Evolutionary conservation across 2,797 vertebrate species (phyloP), one percentile per base, ranked within the genome.

Genomic region (Danionella dracula): DNA sequence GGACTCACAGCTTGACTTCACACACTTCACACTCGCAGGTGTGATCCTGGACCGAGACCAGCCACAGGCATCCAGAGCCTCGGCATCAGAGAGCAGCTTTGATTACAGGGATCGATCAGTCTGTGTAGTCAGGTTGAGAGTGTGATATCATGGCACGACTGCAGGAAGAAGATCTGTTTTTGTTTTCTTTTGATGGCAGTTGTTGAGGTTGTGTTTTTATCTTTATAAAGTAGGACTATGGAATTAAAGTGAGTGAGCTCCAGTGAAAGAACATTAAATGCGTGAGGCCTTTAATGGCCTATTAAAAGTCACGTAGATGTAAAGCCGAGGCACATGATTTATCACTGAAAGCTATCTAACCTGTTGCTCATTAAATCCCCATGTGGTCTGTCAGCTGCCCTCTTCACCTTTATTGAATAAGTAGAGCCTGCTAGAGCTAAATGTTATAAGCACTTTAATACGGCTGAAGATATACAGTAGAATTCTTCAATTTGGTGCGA

Each of bases 1-100:
- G 74, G 75, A 79, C 45, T 76, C 77, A 72, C 64, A 64, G 66
- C 59, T 61, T 67, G 48, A 66, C 68, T 64, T 53, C 70, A 55
- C 71, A 67, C 61, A 35, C 32, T 72, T 54, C 71, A 67, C 61
- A 35, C 32, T 72, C 57, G 67, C 60, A 73, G 64, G 75, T 75
- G 70, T 48, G 13, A 42, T 60, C 48, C 64, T 45, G 38, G 42
- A 66, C 45, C 16, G 12, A 40, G 53, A 3, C 4, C 66, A 19
- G 32, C 37, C 9, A 6, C 34, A 17, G 8, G 23, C 40, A 40
- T 31, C 13, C 40, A 10, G 20, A n/a, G n/a, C 56, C 15, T 32
- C 48, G 21, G 29, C 45, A 27, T 38, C 27, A 37, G 38, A 23
- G 35, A 61, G 27, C 15, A 13, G 34, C 45, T 42, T 37, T 38